Percentiles rank a stretch among this genome's conserved stretches.
phyloP scores from a whole-genome alignment of 2,888 invertebrate genomes.

The Catocala sponsa region DNA sequence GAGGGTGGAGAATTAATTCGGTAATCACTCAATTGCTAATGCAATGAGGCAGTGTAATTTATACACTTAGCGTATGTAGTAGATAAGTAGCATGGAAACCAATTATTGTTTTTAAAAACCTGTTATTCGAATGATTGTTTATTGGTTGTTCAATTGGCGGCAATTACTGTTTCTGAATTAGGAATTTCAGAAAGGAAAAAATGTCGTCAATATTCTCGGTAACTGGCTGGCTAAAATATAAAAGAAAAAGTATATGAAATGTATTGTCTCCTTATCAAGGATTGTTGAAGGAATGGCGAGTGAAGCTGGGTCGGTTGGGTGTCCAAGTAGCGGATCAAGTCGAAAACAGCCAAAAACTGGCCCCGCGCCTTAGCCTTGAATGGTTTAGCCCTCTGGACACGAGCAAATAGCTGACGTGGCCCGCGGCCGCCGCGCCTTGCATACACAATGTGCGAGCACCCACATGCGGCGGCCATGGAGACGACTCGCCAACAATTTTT shows the following conservation, averaged over 20 bases:
- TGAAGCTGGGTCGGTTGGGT: conserved; percentile 38
- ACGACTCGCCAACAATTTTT: conserved; percentile 41
- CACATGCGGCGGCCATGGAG: conserved; percentile 61
- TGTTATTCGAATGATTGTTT: conserved; percentile 46
- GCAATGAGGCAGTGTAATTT: conserved; percentile 49
- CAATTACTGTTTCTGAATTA: conserved; percentile 45
- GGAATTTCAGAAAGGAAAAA: conserved; percentile 42
- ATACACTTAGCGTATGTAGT: conserved; percentile 49
- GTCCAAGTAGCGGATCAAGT: conserved; percentile 75
- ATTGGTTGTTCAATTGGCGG: conserved; percentile 45
- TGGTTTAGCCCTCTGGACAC: conserved; percentile 87
- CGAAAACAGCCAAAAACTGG: conserved; percentile 85
- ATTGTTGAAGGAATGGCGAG: conserved; percentile 44
- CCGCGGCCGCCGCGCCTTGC: conserved; percentile 84
- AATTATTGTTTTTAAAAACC: conserved; percentile 47
- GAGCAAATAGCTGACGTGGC: conserved; percentile 87
- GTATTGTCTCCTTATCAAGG: conserved; percentile 44
- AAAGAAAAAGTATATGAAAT: conserved; percentile 26
- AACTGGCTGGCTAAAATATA: conserved; percentile 9
- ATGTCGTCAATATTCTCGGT: conserved; percentile 36
- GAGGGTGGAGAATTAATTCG: conserved; percentile 60
- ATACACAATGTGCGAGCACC: conserved; percentile 80
- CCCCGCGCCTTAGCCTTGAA: conserved; percentile 86
- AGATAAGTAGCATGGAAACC: conserved; percentile 50
- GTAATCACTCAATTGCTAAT: conserved; percentile 57